phyloP scores from a whole-genome alignment of 2,113 vertebrate species.

The Carassius carassius region DNA sequence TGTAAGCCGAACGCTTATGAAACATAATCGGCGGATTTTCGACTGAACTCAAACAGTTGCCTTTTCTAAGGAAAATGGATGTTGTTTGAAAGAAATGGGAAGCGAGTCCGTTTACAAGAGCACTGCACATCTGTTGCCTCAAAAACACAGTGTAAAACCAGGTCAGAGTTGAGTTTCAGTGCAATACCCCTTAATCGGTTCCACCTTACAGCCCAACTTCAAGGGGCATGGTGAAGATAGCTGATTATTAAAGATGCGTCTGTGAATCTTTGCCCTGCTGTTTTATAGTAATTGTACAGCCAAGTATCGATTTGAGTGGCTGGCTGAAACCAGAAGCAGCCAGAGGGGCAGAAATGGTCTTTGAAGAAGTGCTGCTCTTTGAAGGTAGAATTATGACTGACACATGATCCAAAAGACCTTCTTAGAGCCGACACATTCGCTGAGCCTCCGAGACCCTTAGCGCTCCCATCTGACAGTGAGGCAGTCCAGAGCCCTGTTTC shows the following conservation, averaged over 20 bases:
- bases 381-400: constrained; percentile 27
- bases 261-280: constrained; percentile 27
- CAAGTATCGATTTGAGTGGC: constrained; percentile 33
- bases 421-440: not conserved
- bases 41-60: constrained; percentile 51
- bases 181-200: not conserved
- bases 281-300: constrained; percentile 32
- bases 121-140: not conserved
- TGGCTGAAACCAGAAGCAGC: constrained; percentile 12
- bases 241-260: constrained; percentile 31
- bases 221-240: not conserved
- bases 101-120: not conserved
- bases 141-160: not conserved
- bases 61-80: not conserved
- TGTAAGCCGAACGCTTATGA: constrained; percentile 65
- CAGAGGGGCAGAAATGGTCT: constrained; percentile 8
- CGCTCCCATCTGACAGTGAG: not conserved
- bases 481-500: not conserved
- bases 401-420: constrained; percentile 27
- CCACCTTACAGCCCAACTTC: constrained; percentile 24
- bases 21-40: constrained; percentile 64
- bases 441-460: constrained; percentile 18
- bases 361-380: constrained; percentile 45
- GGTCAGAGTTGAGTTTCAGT: constrained; percentile 1
- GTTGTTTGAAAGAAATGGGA: not conserved